A percentile compares a stretch with the other conserved stretches of the same genome.
Evolutionary conservation across 2,113 vertebrate species (phyloP).

Genomic region (Clinocottus analis): DNA sequence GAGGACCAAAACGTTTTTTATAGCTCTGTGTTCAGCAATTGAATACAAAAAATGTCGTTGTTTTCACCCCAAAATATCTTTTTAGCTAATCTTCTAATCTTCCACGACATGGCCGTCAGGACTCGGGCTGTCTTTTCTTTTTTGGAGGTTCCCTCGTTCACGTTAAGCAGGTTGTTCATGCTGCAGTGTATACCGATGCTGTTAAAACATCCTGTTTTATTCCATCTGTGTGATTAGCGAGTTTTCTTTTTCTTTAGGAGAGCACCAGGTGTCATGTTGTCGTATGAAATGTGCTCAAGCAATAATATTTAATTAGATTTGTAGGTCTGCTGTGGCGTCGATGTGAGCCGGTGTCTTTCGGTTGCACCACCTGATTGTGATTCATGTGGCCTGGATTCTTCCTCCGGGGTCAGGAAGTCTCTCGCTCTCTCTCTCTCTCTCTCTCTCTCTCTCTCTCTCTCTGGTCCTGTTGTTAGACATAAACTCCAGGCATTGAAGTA

Average conservation of each 20-base stretch:
- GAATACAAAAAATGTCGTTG: no score
- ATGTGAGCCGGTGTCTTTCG: neutral
- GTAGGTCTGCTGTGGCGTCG: neutral
- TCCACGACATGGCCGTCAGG: no score
- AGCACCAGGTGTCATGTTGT: neutral
- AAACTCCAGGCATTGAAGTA: no score
- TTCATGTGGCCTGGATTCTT: constrained; percentile 40
- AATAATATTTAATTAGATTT: constrained; percentile 27
- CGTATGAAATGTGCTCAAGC: constrained; percentile 11
- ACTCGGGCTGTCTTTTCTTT: no score
- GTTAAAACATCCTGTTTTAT: neutral
- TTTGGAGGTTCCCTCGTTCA: no score
- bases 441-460: neutral
- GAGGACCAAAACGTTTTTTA: no score
- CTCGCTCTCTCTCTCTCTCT: neutral
- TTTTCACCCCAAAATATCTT: no score
- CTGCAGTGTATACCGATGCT: no score
- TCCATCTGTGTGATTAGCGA: neutral
- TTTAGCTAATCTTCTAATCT: no score
- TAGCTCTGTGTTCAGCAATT: no score
- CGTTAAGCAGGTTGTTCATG: no score
- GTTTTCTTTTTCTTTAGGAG: neutral
- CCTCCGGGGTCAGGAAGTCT: neutral
- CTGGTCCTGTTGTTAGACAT: no score
- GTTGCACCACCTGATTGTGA: constrained; percentile 33